Percentiles rank a stretch among this genome's conserved stretches.
These are phyloP conservation scores for Polyploca ridens DNA, from an alignment of 2,888 invertebrate genomes.

Conservation along the genomic window DNA sequence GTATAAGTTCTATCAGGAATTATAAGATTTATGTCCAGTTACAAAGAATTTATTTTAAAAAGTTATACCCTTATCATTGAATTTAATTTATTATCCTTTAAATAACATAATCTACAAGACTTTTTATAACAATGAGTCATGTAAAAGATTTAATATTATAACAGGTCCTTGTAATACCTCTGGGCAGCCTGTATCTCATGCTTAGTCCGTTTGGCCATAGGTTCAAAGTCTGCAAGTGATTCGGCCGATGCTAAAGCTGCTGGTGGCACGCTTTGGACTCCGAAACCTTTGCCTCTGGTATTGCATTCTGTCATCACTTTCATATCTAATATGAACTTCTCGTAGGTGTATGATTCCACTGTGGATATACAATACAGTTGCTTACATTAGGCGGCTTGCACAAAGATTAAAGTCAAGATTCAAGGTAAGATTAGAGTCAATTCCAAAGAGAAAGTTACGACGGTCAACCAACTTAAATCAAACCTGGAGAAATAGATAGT, in stretches of 20 bases:
- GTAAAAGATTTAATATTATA: too few relatives aligned
- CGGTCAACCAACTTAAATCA: too few relatives aligned
- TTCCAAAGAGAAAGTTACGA: not conserved
- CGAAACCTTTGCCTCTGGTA: conserved; percentile 39
- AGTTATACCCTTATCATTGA: too few relatives aligned
- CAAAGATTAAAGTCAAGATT: not conserved
- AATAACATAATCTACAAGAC: too few relatives aligned
- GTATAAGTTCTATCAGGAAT: too few relatives aligned
- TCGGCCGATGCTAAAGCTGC: conserved; percentile 74
- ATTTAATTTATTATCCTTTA: too few relatives aligned
- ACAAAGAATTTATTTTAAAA: too few relatives aligned
- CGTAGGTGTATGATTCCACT: conserved; percentile 83
- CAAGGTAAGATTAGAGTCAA: not conserved
- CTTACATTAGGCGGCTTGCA: not conserved
- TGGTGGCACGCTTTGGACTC: conserved; percentile 60
- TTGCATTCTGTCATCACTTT: conserved; percentile 76
- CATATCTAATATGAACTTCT: conserved; percentile 86
- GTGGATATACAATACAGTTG: conserved; percentile 8
- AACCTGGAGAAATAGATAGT: too few relatives aligned
- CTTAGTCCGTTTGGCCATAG: conserved; percentile 96
- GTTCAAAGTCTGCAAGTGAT: conserved; percentile 90
- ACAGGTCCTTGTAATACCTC: conserved; percentile 68
- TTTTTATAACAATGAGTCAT: too few relatives aligned
- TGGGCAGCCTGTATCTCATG: conserved; percentile 97
- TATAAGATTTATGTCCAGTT: too few relatives aligned